A percentile compares a stretch with the other conserved stretches of the same genome.
Conservation (phyloP, 2,113 vertebrate genomes). For the Neolamprologus hecqui region DNA sequence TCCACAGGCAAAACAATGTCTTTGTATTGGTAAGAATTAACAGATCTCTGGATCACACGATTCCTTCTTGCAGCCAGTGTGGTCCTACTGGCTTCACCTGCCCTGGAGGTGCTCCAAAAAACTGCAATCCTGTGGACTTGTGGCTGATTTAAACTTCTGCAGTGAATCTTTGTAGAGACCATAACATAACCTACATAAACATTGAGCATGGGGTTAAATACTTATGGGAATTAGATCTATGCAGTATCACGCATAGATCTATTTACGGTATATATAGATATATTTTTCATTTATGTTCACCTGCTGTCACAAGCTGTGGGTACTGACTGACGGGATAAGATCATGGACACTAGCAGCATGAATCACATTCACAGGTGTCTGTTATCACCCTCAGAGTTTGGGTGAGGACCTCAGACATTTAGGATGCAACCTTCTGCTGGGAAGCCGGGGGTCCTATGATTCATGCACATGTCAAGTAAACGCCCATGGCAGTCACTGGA, state of each 20-base stretch:
- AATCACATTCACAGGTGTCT: not conserved
- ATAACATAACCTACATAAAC: rapidly evolving
- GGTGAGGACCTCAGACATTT: not conserved
- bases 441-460: not conserved
- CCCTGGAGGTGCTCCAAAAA: not conserved
- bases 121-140: not conserved
- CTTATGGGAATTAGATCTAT: not conserved
- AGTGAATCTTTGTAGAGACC: not conserved
- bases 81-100: not conserved
- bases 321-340: rapidly evolving
- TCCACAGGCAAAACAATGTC: not conserved
- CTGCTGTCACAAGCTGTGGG: not conserved
- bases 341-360: not conserved
- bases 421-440: not conserved
- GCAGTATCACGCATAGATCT: rapidly evolving
- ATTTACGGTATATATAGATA: rapidly evolving
- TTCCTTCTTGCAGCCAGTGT: not conserved
- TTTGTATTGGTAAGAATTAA: rapidly evolving
- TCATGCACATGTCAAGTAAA: not conserved
- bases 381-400: not conserved
- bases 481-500: not conserved
- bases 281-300: not conserved
- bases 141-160: not conserved
- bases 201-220: not conserved
- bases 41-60: rapidly evolving